A percentile compares a stretch with the other conserved stretches of the same genome.
These are phyloP conservation scores for Megaleporinus macrocephalus DNA, from an alignment of 2,113 vertebrate species.

Conservation along the genomic window DNA sequence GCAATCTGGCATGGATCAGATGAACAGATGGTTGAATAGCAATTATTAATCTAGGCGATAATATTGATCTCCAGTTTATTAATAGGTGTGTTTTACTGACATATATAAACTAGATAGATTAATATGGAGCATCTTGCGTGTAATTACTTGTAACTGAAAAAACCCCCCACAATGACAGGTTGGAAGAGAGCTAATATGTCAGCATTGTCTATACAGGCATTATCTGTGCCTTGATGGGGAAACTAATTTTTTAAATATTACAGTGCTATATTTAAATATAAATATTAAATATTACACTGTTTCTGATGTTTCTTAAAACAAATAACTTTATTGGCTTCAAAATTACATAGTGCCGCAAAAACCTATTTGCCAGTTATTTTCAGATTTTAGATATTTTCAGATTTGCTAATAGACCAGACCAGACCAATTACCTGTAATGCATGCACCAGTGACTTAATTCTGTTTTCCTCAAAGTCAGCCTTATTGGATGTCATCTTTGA, in stretches of 20 bases:
- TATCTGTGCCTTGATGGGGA: neutral
- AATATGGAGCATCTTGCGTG: neutral
- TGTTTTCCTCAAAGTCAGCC: conserved; percentile 38
- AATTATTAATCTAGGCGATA: neutral
- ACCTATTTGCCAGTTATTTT: conserved; percentile 5
- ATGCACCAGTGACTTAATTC: conserved; percentile 25
- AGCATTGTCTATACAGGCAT: neutral
- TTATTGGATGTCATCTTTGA: conserved; percentile 34
- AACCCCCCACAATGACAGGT: neutral
- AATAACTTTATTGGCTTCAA: neutral
- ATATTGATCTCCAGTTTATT: neutral
- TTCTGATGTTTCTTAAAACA: neutral
- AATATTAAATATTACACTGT: neutral
- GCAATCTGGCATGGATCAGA: neutral
- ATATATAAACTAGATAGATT: neutral
- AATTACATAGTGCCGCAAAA: neutral
- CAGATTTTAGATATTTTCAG: neutral
- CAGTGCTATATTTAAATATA: neutral
- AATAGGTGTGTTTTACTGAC: neutral
- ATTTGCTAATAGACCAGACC: neutral
- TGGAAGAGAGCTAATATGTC: neutral
- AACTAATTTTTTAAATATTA: too few relatives aligned
- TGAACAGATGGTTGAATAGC: neutral
- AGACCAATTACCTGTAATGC: conserved; percentile 11
- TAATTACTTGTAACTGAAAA: neutral